These are phyloP conservation scores for Cebus imitator DNA, from an alignment of 2,113 vertebrate species.

Conservation along the genomic window DNA sequence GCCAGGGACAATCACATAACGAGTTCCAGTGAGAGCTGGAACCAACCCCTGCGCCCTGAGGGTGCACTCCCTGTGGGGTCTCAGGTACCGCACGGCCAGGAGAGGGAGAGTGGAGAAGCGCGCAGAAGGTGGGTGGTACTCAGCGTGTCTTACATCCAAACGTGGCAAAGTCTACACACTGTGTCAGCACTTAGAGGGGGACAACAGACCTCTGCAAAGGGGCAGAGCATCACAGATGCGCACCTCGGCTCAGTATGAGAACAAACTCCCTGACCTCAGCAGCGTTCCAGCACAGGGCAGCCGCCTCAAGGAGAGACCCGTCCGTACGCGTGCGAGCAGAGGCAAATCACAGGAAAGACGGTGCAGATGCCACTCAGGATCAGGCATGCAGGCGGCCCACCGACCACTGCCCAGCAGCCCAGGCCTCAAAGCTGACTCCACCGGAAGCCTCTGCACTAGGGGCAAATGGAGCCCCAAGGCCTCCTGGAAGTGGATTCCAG, in stretches of 20 bases:
- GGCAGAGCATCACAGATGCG: not conserved
- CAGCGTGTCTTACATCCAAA: fast-evolving
- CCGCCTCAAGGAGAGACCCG: not conserved
- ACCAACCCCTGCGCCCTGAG: fast-evolving
- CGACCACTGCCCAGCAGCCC: not conserved
- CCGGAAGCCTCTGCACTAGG: not conserved
- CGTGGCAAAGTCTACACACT: fast-evolving
- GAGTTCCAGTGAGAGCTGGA: not conserved
- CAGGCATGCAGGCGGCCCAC: fast-evolving
- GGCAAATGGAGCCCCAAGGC: not conserved
- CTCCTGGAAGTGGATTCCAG: not conserved
- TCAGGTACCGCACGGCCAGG: not conserved
- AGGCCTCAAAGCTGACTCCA: not conserved
- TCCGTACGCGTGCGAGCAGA: fast-evolving
- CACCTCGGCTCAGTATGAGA: not conserved
- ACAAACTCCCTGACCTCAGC: not conserved
- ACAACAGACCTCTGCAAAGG: not conserved
- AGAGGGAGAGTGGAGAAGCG: not conserved
- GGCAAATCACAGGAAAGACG: fast-evolving
- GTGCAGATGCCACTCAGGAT: not conserved
- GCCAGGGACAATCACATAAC: not conserved
- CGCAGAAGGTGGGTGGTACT: fast-evolving
- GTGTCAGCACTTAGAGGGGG: fast-evolving
- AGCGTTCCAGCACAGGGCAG: not conserved
- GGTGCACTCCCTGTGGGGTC: not conserved